Percentiles rank a stretch among this genome's conserved stretches.
Evolutionary conservation across 2,113 vertebrate genomes (phyloP).

Genomic region (Holacanthus passer): DNA sequence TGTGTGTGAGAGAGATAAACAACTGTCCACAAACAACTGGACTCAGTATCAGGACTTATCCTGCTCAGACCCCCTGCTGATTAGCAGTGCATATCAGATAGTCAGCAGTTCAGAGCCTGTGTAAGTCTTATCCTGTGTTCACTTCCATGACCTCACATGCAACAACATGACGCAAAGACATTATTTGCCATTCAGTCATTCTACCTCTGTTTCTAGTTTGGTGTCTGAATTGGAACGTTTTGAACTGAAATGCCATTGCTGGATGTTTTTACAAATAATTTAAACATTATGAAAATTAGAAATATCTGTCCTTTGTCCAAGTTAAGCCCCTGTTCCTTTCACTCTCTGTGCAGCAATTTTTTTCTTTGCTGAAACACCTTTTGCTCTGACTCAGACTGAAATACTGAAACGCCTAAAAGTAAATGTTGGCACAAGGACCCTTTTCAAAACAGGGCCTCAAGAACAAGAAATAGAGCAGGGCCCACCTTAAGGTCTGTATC

Average conservation of each 20-base stretch:
- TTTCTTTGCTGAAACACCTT: background rate
- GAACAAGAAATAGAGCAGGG: background rate
- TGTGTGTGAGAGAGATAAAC: background rate
- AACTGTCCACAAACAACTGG: background rate
- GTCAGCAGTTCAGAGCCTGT: background rate
- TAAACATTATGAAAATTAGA: background rate
- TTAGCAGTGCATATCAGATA: background rate
- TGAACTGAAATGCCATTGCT: background rate
- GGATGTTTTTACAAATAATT: background rate
- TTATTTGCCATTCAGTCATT: background rate
- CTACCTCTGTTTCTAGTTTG: background rate
- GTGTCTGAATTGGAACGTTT: background rate
- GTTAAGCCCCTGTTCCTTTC: background rate
- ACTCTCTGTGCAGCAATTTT: background rate
- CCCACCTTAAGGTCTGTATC: background rate
- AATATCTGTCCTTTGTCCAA: background rate
- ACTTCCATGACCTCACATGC: background rate
- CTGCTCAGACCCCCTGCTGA: background rate
- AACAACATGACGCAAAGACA: conserved; percentile 1
- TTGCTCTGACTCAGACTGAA: background rate
- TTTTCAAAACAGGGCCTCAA: background rate
- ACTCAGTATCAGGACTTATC: background rate
- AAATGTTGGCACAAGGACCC: background rate
- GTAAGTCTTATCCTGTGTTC: background rate
- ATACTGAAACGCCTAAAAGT: background rate